phyloP scores from a whole-genome alignment of 2,797 vertebrate genomes.

The Tragopan temminckii region DNA sequence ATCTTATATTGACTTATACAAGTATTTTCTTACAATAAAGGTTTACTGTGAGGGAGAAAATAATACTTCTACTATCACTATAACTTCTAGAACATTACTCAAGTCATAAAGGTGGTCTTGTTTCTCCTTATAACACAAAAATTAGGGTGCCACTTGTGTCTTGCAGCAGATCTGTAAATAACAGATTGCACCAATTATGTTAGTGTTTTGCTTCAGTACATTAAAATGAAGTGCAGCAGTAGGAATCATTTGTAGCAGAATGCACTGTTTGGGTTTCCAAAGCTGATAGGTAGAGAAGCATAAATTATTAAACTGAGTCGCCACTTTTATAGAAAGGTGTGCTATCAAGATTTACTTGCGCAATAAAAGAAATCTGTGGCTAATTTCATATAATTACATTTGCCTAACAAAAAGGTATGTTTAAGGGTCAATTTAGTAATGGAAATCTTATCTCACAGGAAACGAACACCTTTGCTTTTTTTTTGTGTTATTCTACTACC shows the following conservation, averaged over 20 bases:
- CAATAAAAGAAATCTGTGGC: slow-evolving; percentile 66
- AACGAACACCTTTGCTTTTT: slow-evolving; percentile 1
- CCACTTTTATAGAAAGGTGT: slow-evolving; percentile 44
- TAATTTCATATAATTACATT: slow-evolving; percentile 74
- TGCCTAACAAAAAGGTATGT: slow-evolving; percentile 61
- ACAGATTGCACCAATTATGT: slow-evolving; percentile 77
- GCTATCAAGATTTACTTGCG: slow-evolving; percentile 67
- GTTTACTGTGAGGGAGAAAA: neutral
- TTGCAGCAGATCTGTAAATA: slow-evolving; percentile 73
- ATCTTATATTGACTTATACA: neutral
- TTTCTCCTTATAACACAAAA: slow-evolving; percentile 51
- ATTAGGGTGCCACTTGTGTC: slow-evolving; percentile 55
- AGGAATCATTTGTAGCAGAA: slow-evolving; percentile 74
- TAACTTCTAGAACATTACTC: slow-evolving; percentile 44
- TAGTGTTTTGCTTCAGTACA: slow-evolving; percentile 56
- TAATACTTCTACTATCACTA: neutral
- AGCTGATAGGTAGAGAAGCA: slow-evolving; percentile 69
- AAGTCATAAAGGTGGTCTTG: slow-evolving; percentile 31
- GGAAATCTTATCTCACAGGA: slow-evolving; percentile 50
- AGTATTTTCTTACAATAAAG: neutral
- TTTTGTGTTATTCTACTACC: slow-evolving; percentile 12
- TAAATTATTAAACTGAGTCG: slow-evolving; percentile 74
- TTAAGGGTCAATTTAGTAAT: slow-evolving; percentile 72
- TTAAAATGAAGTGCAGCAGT: slow-evolving; percentile 73
- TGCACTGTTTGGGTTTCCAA: slow-evolving; percentile 57